phyloP scores from a whole-genome alignment of 2,888 invertebrate species.

The Meganola albula region DNA sequence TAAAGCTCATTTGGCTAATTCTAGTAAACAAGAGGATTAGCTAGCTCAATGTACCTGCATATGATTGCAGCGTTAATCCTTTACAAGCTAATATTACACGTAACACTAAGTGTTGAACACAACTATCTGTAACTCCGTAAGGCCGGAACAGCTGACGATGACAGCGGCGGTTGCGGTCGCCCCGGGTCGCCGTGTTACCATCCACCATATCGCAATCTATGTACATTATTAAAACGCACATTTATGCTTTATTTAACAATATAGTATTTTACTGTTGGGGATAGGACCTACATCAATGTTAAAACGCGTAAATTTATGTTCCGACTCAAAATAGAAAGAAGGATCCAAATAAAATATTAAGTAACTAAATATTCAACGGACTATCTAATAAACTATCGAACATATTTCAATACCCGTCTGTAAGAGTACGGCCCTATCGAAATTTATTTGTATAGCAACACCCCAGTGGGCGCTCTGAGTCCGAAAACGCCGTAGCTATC shows the following conservation, averaged over 20 bases:
- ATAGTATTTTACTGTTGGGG: too few species aligned
- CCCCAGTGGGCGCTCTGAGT: slow-evolving; percentile 45
- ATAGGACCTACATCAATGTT: too few species aligned
- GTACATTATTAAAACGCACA: slow-evolving; percentile 24
- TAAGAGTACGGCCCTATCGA: slow-evolving; percentile 48
- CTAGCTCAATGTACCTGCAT: slow-evolving; percentile 24
- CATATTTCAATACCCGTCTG: slow-evolving; percentile 55
- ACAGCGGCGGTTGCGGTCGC: slow-evolving; percentile 57
- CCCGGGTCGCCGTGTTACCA: slow-evolving; percentile 31
- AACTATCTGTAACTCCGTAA: slow-evolving; percentile 30
- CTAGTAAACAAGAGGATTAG: too few species aligned
- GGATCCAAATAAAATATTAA: slow-evolving; percentile 28
- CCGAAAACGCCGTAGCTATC: slow-evolving; percentile 54
- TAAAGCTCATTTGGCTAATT: too few species aligned
- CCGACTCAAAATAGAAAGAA: too few species aligned
- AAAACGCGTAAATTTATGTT: too few species aligned
- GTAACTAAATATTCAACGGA: slow-evolving; percentile 39
- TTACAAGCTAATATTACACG: slow-evolving; percentile 18
- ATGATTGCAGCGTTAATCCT: slow-evolving; percentile 1
- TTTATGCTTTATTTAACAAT: slow-evolving; percentile 20
- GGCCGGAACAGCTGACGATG: slow-evolving; percentile 52
- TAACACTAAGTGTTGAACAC: slow-evolving; percentile 23
- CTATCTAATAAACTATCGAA: slow-evolving; percentile 57
- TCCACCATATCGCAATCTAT: slow-evolving; percentile 30
- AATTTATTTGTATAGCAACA: slow-evolving; percentile 65